Evolutionary conservation across 2,888 invertebrate genomes (phyloP).

Genomic region (Schrankia costaestrigalis): DNA sequence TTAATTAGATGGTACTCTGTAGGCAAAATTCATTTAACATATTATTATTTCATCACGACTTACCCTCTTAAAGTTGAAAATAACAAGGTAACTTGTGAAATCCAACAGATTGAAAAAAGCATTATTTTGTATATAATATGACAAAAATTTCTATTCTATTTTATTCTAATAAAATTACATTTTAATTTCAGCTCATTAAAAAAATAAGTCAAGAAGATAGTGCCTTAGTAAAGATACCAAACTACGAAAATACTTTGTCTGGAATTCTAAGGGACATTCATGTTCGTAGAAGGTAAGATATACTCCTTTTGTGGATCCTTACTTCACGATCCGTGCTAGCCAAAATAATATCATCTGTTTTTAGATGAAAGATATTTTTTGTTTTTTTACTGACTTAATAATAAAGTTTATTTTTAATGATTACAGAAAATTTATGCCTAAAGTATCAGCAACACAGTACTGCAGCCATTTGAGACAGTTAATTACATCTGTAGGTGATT

Average conservation of each 20-base stretch:
- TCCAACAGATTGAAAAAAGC: too few relatives aligned
- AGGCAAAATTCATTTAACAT: too few relatives aligned
- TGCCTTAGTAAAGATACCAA: conserved; percentile 87
- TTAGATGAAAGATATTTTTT: too few relatives aligned
- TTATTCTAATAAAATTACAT: neutral
- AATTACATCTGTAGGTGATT: conserved; percentile 91
- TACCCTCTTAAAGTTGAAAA: too few relatives aligned
- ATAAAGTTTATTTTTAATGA: conserved; percentile 28
- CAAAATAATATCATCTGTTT: neutral
- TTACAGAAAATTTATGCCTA: conserved; percentile 93
- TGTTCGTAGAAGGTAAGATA: conserved; percentile 87
- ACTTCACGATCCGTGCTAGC: too few relatives aligned
- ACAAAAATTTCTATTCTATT: too few relatives aligned
- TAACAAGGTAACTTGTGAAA: too few relatives aligned
- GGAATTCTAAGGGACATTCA: conserved; percentile 90
- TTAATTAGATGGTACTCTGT: too few relatives aligned
- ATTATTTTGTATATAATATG: too few relatives aligned
- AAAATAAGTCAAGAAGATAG: conserved; percentile 88
- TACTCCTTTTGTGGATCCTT: too few relatives aligned
- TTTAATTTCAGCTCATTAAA: conserved; percentile 85
- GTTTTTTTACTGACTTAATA: too few relatives aligned
- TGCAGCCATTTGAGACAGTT: conserved; percentile 91
- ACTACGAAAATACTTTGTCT: conserved; percentile 91
- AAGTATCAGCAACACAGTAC: conserved; percentile 92
- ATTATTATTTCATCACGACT: too few relatives aligned